phyloP scores from a whole-genome alignment of 2,113 vertebrate genomes.

The Stegastes partitus region DNA sequence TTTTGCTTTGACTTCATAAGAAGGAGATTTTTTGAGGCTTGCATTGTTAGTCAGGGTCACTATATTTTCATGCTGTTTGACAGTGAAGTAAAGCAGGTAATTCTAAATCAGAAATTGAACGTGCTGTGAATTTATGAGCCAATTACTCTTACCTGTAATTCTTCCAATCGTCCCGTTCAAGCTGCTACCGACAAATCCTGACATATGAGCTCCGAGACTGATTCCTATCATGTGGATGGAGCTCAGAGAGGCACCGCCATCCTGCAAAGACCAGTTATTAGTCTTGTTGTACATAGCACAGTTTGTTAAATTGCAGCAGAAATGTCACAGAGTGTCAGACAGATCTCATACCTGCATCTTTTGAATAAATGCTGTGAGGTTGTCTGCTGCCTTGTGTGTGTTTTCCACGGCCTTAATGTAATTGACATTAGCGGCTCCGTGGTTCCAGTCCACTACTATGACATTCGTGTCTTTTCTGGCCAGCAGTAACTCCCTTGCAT shows the following conservation, averaged over 20 bases:
- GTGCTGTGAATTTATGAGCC: not conserved
- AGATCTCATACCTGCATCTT: conserved; percentile 87
- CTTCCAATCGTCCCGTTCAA: conserved; percentile 89
- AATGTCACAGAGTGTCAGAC: not conserved
- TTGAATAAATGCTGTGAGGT: conserved; percentile 83
- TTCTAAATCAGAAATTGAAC: not conserved
- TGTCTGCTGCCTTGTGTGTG: conserved; percentile 83
- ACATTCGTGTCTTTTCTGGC: conserved; percentile 85
- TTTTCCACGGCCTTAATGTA: conserved; percentile 88
- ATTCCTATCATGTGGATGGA: conserved; percentile 91
- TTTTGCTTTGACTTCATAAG: not conserved
- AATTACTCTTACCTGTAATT: conserved; percentile 87
- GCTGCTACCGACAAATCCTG: conserved; percentile 91
- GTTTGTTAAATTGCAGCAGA: not conserved
- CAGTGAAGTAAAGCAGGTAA: not conserved
- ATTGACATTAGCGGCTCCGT: conserved; percentile 90
- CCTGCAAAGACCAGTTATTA: conserved; percentile 75
- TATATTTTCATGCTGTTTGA: not conserved
- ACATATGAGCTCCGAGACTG: conserved; percentile 96
- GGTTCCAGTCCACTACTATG: conserved; percentile 95
- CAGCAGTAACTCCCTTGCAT: conserved; percentile 78
- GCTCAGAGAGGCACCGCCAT: conserved; percentile 83
- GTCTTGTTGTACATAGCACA: not conserved
- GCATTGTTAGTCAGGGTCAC: not conserved
- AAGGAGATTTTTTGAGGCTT: not conserved